These are phyloP conservation scores for Epinephelus malabaricus DNA, from an alignment of 2,797 vertebrate species.

Conservation along the genomic window DNA sequence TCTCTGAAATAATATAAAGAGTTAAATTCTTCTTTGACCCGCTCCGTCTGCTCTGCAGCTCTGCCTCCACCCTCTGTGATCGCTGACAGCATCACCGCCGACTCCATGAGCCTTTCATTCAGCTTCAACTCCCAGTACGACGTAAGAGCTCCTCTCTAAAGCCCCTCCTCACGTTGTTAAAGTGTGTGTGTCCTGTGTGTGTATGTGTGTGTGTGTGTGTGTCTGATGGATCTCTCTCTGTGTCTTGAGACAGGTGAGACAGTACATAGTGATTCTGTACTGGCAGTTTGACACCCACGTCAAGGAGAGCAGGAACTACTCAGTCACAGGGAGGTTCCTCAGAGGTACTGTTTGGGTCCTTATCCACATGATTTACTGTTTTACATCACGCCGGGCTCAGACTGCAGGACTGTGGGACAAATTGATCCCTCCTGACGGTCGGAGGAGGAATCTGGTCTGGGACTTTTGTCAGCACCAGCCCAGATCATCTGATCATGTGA, in stretches of 20 bases:
- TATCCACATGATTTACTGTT: background rate
- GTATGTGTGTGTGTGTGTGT: too few species aligned
- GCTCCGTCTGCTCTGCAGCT: conserved; percentile 77
- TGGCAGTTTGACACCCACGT: conserved; percentile 95
- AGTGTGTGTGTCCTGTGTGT: too few species aligned
- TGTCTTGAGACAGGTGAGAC: conserved; percentile 88
- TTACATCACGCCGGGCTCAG: too few species aligned
- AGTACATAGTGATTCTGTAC: conserved; percentile 91
- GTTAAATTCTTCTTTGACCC: background rate
- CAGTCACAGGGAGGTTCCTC: conserved; percentile 81
- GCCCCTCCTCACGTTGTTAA: background rate
- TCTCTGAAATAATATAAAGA: background rate
- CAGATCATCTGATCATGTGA: too few species aligned
- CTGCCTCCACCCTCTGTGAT: conserved; percentile 91
- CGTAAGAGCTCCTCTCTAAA: conserved; percentile 71
- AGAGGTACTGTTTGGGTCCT: conserved; percentile 82
- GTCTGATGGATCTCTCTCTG: background rate
- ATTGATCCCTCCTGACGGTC: too few species aligned
- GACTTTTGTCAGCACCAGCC: too few species aligned
- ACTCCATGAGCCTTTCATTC: conserved; percentile 91
- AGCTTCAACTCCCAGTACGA: conserved; percentile 86
- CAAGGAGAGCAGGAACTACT: conserved; percentile 91
- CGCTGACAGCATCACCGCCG: conserved; percentile 82
- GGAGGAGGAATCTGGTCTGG: too few species aligned
- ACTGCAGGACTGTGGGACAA: too few species aligned